A percentile compares a stretch with the other conserved stretches of the same genome.
Conservation (phyloP, 2,113 vertebrate genomes). For the Cygnus buccinator region DNA sequence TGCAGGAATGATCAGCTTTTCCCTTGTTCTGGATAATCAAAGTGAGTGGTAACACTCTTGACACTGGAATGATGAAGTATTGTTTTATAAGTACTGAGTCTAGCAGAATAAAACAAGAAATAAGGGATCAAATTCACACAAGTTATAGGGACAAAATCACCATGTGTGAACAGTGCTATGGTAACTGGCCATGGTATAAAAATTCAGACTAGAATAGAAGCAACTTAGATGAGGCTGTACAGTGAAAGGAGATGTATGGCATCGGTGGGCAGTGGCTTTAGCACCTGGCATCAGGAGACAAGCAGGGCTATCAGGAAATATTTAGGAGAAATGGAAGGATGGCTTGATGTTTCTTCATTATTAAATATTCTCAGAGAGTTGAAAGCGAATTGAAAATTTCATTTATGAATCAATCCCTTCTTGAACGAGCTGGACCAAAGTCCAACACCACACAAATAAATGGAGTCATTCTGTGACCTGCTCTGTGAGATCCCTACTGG, state of each 20-base stretch:
- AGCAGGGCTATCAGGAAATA: not conserved
- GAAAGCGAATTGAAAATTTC: not conserved
- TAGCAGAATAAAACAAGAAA: not conserved
- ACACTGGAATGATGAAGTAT: not conserved
- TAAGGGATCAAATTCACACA: not conserved
- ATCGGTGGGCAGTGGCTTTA: not conserved
- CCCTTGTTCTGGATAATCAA: not conserved
- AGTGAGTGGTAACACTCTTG: not conserved
- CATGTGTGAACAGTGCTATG: accelerated
- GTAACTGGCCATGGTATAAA: not conserved
- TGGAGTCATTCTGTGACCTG: not conserved
- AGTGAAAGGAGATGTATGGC: not conserved
- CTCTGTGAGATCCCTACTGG: not conserved
- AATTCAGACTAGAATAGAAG: not conserved
- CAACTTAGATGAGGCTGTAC: not conserved
- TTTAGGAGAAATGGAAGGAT: not conserved
- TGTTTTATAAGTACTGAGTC: not conserved
- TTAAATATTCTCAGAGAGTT: not conserved
- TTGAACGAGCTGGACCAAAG: not conserved
- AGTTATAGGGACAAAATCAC: not conserved
- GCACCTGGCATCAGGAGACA: not conserved
- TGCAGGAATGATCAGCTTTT: not conserved
- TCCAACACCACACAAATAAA: not conserved
- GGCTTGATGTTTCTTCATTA: not conserved
- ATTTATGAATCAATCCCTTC: not conserved